These are phyloP conservation scores for Erythrocercus mccallii DNA, from an alignment of 2,113 vertebrate genomes.

Conservation along the genomic window DNA sequence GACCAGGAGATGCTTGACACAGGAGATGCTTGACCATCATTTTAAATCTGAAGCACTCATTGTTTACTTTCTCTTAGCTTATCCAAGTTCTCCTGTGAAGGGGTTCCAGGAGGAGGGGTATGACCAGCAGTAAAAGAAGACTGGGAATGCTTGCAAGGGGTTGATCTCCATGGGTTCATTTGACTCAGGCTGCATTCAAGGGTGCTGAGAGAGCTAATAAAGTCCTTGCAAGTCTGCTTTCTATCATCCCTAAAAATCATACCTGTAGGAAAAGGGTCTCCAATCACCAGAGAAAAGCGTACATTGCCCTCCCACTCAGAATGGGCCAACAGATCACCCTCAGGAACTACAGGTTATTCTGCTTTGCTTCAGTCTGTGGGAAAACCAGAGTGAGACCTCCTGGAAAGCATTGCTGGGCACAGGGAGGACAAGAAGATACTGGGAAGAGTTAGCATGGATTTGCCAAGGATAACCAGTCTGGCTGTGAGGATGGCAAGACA, in stretches of 20 bases:
- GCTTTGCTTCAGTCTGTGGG: not conserved
- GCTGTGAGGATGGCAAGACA: not conserved
- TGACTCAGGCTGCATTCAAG: not conserved
- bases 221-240: not conserved
- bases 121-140: not conserved
- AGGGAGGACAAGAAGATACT: not conserved
- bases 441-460: not conserved
- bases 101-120: not conserved
- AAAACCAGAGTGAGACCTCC: not conserved
- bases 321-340: not conserved
- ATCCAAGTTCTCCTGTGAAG: not conserved
- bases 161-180: not conserved
- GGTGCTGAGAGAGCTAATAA: not conserved
- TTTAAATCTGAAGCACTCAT: not conserved
- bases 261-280: not conserved
- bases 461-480: not conserved
- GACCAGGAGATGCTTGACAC: not conserved
- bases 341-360: not conserved
- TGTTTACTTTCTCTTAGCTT: not conserved
- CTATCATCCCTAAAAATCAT: not conserved
- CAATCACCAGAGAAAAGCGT: not conserved
- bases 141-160: not conserved
- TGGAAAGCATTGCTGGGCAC: not conserved
- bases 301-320: not conserved
- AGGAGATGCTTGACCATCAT: not conserved